phyloP scores from a whole-genome alignment of 2,113 vertebrate species.

The Austrofundulus limnaeus region DNA sequence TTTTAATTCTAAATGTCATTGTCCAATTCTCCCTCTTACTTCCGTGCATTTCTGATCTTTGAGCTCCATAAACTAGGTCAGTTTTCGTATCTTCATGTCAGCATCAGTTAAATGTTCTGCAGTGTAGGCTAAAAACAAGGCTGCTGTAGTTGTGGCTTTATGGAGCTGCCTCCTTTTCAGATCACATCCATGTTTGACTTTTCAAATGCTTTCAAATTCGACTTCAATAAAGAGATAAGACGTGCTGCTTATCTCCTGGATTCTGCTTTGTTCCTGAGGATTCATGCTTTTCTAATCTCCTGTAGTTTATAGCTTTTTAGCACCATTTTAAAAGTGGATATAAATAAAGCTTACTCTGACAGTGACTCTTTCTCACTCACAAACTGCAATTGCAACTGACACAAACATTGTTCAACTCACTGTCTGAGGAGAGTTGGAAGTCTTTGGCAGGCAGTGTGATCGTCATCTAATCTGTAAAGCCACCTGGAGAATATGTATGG shows the following conservation, averaged over 20 bases:
- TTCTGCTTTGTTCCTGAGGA: neutral
- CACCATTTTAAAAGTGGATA: neutral
- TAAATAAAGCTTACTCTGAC: constrained; percentile 4
- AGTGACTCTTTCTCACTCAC: neutral
- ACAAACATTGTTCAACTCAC: neutral
- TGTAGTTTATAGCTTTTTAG: neutral
- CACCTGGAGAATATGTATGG: constrained; percentile 24
- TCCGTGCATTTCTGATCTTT: constrained; percentile 7
- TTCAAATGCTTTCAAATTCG: constrained; percentile 4
- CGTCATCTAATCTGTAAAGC: constrained; percentile 32
- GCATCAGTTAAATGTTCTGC: constrained; percentile 1
- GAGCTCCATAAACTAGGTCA: neutral
- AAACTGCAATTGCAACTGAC: neutral
- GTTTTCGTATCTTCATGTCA: constrained; percentile 8
- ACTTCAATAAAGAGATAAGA: constrained; percentile 1
- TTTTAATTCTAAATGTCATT: neutral
- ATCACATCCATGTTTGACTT: constrained; percentile 1
- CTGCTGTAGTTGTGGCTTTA: constrained; percentile 9
- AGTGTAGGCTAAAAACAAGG: neutral
- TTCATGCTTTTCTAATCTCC: constrained; percentile 7
- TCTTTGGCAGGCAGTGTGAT: constrained; percentile 11
- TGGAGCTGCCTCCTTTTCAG: constrained; percentile 1
- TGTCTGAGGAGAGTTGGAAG: neutral
- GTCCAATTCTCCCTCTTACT: constrained; percentile 1
- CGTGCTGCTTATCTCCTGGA: neutral